Evolutionary conservation across 2,888 invertebrate genomes (phyloP).

Genomic region (Ichneumon xanthorius): DNA sequence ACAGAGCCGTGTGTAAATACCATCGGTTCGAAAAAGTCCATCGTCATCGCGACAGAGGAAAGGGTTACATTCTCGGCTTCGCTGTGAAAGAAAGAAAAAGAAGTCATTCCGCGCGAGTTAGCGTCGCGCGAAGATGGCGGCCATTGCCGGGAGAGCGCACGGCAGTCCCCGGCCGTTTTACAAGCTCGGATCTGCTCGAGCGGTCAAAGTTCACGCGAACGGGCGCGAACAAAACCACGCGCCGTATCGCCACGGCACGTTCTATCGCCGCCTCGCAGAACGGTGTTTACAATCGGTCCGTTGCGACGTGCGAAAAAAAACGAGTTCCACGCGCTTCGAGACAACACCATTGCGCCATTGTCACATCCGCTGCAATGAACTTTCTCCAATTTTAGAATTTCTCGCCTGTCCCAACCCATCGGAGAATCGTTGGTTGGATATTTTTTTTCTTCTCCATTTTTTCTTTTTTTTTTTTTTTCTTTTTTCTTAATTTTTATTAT

Average conservation of each 20-base stretch:
- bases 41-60: slow-evolving; percentile 64
- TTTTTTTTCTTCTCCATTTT: slow-evolving; percentile 3
- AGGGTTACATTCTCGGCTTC: slow-evolving; percentile 25
- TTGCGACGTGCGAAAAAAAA: neutral
- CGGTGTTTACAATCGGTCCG: neutral
- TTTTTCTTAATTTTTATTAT: slow-evolving; percentile 29
- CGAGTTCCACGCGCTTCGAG: neutral
- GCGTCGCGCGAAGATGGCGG: slow-evolving; percentile 8
- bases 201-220: slow-evolving; percentile 39
- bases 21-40: slow-evolving; percentile 66
- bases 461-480: slow-evolving; percentile 22
- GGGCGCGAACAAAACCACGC: neutral
- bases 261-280: neutral
- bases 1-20: slow-evolving; percentile 36
- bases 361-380: neutral
- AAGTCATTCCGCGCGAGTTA: no score
- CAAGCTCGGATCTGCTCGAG: neutral
- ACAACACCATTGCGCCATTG: neutral
- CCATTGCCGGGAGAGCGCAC: neutral
- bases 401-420: neutral
- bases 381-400: neutral
- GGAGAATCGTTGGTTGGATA: neutral
- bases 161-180: neutral
- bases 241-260: neutral
- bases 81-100: neutral